Evolutionary conservation across 2,113 vertebrate genomes (phyloP).

Genomic region (Menidia beryllina): DNA sequence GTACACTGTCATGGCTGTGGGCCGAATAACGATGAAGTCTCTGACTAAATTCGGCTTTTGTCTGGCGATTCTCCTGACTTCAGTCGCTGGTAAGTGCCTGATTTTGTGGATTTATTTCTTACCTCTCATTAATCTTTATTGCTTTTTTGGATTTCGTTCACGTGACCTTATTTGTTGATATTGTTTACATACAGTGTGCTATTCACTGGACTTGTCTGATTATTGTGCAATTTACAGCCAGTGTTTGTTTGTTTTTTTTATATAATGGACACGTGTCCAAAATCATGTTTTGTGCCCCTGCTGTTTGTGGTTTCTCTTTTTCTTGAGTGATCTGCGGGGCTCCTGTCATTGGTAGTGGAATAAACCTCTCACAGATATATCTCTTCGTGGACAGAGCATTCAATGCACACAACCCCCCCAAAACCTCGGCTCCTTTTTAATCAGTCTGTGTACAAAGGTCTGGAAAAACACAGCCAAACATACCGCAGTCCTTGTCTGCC

Average conservation of each 20-base stretch:
- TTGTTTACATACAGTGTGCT: neutral
- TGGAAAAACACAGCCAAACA: conserved; percentile 72
- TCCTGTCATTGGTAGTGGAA: conserved; percentile 25
- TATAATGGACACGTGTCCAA: neutral
- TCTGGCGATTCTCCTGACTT: conserved; percentile 70
- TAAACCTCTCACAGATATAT: conserved; percentile 45
- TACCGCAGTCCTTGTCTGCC: conserved; percentile 69
- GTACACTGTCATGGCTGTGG: conserved; percentile 48
- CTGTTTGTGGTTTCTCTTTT: neutral
- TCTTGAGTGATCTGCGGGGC: conserved; percentile 17
- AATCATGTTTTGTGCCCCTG: conserved; percentile 1
- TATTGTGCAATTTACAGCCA: no score
- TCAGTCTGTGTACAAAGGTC: conserved; percentile 68
- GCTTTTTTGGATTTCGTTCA: neutral
- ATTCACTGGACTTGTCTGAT: neutral
- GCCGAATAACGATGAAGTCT: conserved; percentile 65
- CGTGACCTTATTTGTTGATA: no score
- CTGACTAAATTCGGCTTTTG: conserved; percentile 67
- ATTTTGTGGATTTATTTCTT: conserved; percentile 26
- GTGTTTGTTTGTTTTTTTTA: no score
- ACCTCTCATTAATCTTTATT: conserved; percentile 45
- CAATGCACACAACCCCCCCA: no score
- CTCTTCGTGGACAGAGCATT: conserved; percentile 15
- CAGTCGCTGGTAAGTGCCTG: conserved; percentile 75
- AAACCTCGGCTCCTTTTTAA: conserved; percentile 45